phyloP scores from a whole-genome alignment of 2,113 vertebrate genomes.

The Ciconia maguari region DNA sequence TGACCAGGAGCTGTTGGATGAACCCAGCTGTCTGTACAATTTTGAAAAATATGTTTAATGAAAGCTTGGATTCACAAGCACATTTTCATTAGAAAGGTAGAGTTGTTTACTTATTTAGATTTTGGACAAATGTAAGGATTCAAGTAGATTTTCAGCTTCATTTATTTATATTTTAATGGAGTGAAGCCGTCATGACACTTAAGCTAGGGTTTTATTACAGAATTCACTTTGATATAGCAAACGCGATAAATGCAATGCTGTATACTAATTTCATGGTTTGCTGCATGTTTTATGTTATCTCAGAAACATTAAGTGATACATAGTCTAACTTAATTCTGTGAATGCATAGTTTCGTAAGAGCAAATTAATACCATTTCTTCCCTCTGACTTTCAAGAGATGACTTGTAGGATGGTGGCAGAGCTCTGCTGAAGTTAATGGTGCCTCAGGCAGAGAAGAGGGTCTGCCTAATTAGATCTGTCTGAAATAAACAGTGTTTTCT shows the following conservation, averaged over 20 bases:
- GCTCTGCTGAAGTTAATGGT: background rate
- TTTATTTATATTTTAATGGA: background rate
- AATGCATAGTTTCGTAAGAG: background rate
- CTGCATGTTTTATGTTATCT: background rate
- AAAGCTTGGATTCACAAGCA: background rate
- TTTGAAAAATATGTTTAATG: background rate
- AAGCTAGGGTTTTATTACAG: background rate
- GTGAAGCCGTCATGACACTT: background rate
- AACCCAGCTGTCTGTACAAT: background rate
- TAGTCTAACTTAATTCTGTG: background rate
- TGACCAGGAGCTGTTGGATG: background rate
- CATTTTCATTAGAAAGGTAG: background rate
- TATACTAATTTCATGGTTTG: background rate
- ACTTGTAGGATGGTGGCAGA: background rate
- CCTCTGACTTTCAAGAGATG: background rate
- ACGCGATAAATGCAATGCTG: background rate
- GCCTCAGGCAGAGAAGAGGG: background rate
- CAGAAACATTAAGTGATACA: background rate
- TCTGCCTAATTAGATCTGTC: background rate
- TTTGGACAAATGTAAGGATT: background rate
- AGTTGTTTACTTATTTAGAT: background rate
- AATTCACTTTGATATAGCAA: background rate
- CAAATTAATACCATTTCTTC: background rate
- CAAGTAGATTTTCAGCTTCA: background rate
- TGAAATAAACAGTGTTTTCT: background rate